These are phyloP conservation scores for Cliona cf. orientalis DNA, from an alignment of 37 sponge, comb jelly and placozoan species.

Conservation along the genomic window DNA sequence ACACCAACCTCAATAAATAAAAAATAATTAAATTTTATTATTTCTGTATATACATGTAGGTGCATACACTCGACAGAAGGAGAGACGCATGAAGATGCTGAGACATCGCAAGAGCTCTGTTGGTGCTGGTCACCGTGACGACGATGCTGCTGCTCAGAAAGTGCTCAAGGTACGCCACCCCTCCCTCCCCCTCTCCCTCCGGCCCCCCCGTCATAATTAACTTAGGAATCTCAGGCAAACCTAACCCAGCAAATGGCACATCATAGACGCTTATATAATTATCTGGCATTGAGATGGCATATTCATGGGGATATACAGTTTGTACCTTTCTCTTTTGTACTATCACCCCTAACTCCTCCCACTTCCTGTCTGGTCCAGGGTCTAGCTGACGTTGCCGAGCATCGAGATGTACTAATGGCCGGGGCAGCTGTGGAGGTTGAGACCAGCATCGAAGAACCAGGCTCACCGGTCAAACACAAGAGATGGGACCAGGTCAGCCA, in stretches of 20 bases:
- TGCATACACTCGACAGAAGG: conserved; percentile 40
- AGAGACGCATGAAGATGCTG: conserved; percentile 41
- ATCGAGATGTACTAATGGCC: conserved; percentile 50
- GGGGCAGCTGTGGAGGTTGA: conserved; percentile 26
- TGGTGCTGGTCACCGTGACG: not conserved
- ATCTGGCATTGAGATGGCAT: too few species aligned
- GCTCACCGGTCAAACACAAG: conserved; percentile 12
- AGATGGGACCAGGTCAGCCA: conserved; percentile 75
- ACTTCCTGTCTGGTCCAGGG: conserved; percentile 20
- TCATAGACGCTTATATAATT: not conserved
- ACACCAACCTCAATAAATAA: not conserved
- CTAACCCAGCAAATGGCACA: not conserved
- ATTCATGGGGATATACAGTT: too few species aligned
- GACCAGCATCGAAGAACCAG: not conserved
- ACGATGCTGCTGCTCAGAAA: conserved; percentile 63
- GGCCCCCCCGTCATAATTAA: not conserved
- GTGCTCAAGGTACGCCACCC: conserved; percentile 63
- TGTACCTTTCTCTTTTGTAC: not conserved
- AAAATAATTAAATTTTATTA: not conserved
- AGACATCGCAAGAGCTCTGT: conserved; percentile 19
- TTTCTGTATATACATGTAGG: not conserved
- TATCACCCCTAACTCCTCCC: not conserved
- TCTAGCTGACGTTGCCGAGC: conserved; percentile 58
- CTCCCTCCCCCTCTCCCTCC: not conserved
- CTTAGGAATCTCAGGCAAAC: too few species aligned